phyloP scores from a whole-genome alignment of 2,113 vertebrate species.

The Numenius arquata region DNA sequence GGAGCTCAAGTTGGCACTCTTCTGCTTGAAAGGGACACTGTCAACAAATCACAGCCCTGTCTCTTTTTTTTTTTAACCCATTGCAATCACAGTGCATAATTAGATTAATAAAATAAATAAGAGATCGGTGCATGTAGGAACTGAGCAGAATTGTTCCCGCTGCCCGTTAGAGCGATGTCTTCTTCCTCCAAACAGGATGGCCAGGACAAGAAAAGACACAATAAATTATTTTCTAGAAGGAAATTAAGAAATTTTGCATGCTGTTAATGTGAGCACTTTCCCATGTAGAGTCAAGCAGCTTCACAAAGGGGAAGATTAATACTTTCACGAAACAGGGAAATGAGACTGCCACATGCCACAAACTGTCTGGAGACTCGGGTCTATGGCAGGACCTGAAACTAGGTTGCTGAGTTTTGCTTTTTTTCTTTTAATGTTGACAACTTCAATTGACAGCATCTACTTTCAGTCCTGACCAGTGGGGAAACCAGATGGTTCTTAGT shows the following conservation, averaged over 20 bases:
- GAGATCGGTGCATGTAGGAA: background rate
- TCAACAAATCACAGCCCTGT: background rate
- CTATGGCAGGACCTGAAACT: background rate
- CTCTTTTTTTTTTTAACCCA: background rate
- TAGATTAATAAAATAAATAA: background rate
- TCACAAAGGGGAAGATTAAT: background rate
- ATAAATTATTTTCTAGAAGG: background rate
- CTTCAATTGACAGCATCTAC: background rate
- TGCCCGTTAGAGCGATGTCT: accelerated
- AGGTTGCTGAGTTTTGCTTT: background rate
- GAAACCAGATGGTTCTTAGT: background rate
- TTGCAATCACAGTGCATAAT: background rate
- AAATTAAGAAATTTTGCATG: background rate
- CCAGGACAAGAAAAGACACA: background rate
- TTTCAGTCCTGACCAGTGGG: background rate
- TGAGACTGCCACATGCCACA: background rate
- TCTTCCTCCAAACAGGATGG: background rate
- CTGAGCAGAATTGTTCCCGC: background rate
- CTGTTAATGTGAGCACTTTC: background rate
- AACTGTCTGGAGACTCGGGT: background rate
- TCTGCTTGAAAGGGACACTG: background rate
- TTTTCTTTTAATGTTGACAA: background rate
- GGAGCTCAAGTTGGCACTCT: background rate
- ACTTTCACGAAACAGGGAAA: background rate
- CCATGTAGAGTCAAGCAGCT: background rate